Percentiles rank a stretch among this genome's conserved stretches.
phyloP scores from a whole-genome alignment of 2,797 vertebrate species.

The Chelon auratus region DNA sequence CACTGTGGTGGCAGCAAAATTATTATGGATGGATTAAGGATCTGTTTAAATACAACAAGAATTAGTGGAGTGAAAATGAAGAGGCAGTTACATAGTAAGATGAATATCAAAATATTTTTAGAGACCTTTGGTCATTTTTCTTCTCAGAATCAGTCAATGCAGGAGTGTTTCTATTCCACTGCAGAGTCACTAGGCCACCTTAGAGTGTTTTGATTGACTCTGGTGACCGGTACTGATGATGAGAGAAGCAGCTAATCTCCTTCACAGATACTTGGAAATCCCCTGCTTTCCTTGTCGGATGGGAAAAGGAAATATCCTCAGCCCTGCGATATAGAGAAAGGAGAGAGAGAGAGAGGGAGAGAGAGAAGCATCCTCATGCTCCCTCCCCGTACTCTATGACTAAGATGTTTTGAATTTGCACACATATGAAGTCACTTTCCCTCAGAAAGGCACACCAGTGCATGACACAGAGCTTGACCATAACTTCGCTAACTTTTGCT shows the following conservation, averaged over 20 bases:
- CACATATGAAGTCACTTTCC: neutral
- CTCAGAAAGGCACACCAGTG: neutral
- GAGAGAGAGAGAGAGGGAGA: conserved; percentile 8
- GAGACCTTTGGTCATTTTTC: neutral
- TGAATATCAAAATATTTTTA: conserved; percentile 1
- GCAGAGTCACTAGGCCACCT: neutral
- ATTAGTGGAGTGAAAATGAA: neutral
- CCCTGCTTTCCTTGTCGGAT: conserved; percentile 63
- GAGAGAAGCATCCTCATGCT: conserved; percentile 26
- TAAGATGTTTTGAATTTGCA: conserved; percentile 14
- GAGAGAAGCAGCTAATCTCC: conserved; percentile 26
- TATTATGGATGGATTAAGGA: conserved; percentile 10
- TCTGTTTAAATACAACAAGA: conserved; percentile 23
- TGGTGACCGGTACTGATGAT: conserved; percentile 5
- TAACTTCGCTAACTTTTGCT: neutral
- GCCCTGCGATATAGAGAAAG: conserved; percentile 45
- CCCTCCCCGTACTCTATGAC: neutral
- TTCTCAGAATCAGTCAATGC: neutral
- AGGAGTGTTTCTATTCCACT: neutral
- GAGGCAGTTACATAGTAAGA: neutral
- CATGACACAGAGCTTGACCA: neutral
- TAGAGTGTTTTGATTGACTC: conserved; percentile 13
- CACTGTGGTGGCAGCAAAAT: conserved; percentile 10
- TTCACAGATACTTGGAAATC: conserved; percentile 23
- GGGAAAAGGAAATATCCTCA: conserved; percentile 61